A percentile compares a stretch with the other conserved stretches of the same genome.
phyloP scores from a whole-genome alignment of 2,888 invertebrate species.

The Eupeodes latifasciatus region DNA sequence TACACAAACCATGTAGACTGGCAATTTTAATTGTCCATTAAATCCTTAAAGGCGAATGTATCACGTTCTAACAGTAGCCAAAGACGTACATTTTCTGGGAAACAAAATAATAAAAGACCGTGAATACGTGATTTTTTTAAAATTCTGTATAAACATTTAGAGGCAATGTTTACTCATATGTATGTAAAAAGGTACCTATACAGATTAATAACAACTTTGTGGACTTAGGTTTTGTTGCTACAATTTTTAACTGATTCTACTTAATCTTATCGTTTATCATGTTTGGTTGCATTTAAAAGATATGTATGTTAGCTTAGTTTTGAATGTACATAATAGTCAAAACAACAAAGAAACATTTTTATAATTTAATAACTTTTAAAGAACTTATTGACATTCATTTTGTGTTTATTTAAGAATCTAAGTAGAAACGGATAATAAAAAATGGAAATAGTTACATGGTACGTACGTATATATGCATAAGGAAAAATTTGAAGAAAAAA shows the following conservation, averaged over 20 bases:
- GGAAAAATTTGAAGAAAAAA: background rate
- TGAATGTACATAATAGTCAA: background rate
- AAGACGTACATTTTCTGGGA: background rate
- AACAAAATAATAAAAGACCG: background rate
- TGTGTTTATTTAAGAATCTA: background rate
- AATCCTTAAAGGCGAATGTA: conserved; percentile 3
- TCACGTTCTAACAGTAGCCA: conserved; percentile 8
- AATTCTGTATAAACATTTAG: background rate
- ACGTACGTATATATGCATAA: background rate
- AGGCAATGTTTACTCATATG: background rate
- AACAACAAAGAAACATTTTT: conserved; percentile 1
- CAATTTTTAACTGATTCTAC: conserved; percentile 1
- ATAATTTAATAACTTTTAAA: background rate
- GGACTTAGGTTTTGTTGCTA: background rate
- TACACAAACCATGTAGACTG: background rate
- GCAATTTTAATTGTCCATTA: background rate
- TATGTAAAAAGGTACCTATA: background rate
- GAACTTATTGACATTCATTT: background rate
- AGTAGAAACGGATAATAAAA: background rate
- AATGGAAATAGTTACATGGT: too few relatives aligned
- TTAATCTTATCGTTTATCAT: background rate
- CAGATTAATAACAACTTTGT: background rate
- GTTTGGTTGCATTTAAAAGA: background rate
- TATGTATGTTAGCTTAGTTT: background rate
- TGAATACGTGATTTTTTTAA: conserved; percentile 4